Conservation (phyloP, 2,888 invertebrate genomes). For the Epistrophe eligans region DNA sequence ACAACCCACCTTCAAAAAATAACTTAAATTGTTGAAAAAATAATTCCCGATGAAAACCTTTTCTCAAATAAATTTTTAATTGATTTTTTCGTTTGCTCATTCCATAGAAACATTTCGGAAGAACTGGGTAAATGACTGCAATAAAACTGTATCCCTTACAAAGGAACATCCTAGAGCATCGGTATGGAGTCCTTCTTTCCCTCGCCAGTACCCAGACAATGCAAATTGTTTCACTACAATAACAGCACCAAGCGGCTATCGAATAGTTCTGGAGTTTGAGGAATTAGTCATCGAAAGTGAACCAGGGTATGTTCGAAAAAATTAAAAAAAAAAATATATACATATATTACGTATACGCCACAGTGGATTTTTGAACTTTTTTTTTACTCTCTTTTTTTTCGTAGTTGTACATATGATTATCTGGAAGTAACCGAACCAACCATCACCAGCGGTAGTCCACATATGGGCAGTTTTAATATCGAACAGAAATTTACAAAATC, state of each 20-base stretch:
- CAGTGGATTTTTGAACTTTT: background rate
- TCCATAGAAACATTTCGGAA: conserved; percentile 84
- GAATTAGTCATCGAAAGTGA: conserved; percentile 91
- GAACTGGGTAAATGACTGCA: conserved; percentile 86
- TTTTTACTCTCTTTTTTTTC: conserved; percentile 58
- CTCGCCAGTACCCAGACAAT: conserved; percentile 90
- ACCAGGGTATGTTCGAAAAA: conserved; percentile 86
- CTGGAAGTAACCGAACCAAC: conserved; percentile 87
- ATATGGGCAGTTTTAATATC: conserved; percentile 73
- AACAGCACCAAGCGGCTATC: conserved; percentile 88
- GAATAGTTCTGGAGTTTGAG: conserved; percentile 90
- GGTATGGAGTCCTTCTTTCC: conserved; percentile 92
- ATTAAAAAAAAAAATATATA: background rate
- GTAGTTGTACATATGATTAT: conserved; percentile 92
- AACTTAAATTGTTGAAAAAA: too few species aligned
- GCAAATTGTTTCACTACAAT: conserved; percentile 90
- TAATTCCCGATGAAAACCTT: background rate
- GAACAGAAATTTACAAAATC: conserved; percentile 77
- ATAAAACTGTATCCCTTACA: conserved; percentile 88
- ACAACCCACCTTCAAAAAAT: too few species aligned
- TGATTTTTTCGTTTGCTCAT: conserved; percentile 68
- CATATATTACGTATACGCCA: conserved; percentile 34
- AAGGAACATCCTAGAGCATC: conserved; percentile 88
- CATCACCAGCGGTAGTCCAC: conserved; percentile 43
- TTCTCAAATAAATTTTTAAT: background rate